Conservation (phyloP, 1,140 invertebrate species). For the Mylabris phalerata region DNA sequence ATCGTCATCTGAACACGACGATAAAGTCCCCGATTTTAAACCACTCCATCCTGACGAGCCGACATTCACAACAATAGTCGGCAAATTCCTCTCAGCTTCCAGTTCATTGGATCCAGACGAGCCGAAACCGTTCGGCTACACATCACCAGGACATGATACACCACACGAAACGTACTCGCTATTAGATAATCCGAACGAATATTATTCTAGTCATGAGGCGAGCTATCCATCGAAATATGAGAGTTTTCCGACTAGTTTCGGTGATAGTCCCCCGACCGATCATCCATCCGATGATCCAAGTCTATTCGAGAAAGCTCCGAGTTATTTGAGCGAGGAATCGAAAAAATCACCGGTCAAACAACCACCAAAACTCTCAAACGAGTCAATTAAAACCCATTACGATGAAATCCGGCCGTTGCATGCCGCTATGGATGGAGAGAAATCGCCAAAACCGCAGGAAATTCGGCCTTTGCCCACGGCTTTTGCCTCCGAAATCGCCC, state of each 20-base stretch:
- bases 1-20: slow-evolving; percentile 7
- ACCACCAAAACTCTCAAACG: slow-evolving; percentile 3
- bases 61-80: not conserved
- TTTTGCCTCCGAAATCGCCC: not conserved
- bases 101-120: slow-evolving; percentile 26
- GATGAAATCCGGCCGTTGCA: slow-evolving; percentile 5
- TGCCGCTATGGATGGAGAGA: not conserved
- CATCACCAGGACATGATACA: slow-evolving; percentile 12
- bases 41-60: slow-evolving; percentile 1
- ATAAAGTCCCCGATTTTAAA: slow-evolving; percentile 23
- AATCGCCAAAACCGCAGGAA: not conserved
- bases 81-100: slow-evolving; percentile 30
- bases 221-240: slow-evolving; percentile 1
- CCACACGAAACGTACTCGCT: not conserved
- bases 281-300: slow-evolving; percentile 8
- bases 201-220: not conserved
- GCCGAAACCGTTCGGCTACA: slow-evolving; percentile 20
- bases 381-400: slow-evolving; percentile 6
- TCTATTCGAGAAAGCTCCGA: slow-evolving; percentile 7
- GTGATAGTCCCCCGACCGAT: not conserved
- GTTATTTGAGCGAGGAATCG: slow-evolving; percentile 3
- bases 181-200: not conserved
- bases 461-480: not conserved
- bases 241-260: not conserved
- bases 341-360: not conserved